Evolutionary conservation across 2,888 invertebrate genomes (phyloP), one percentile per base, ranked within the genome.

Genomic region (Amphimallon solstitiale): DNA sequence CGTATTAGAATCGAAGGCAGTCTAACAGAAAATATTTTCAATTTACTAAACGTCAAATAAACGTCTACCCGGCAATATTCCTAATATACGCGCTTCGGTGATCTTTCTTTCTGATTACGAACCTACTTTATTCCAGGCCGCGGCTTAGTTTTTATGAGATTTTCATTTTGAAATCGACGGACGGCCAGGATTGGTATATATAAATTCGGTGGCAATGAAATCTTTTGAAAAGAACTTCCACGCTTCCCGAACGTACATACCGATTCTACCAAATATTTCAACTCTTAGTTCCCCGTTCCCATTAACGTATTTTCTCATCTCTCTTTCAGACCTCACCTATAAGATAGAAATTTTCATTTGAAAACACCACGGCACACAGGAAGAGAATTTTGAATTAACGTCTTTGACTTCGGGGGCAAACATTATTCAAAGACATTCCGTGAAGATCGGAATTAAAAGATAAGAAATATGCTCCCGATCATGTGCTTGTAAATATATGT

Each of bases 21-120:
- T 56, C 40, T 40, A 56, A 56, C 43, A 56, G 56, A 56, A 56
- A 56, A 43, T 40, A 56, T 56, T 56, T 56, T 56, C 56, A 56
- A 56, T 56, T 56, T 56, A 56, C 56, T 56, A 56, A 56, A 56
- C 29, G 56, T 56, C 56, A 56, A 56, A 56, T 56, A 56, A 56
- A 56, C 23, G 56, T 29, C 56, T 40, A 3, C 15, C 56, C 56
- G n/a, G 56, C 40, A 56, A 56, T 56, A 56, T 56, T 56, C 56
- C 56, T 56, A 56, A 56, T 56, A 56, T 56, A 56, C 56, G 40
- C 56, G 54, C 40, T 23, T 6, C 40, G 29, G 15, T 40, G 56
- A 40, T 56, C 56, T 15, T 23, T 56, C 56, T 14, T 56, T 56
- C 15, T 56, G 56, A 56, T 56, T 56, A 43, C 43, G 40, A 21